A percentile compares a stretch with the other conserved stretches of the same genome.
phyloP scores from a whole-genome alignment of 2,797 vertebrate species.

The Peromyscus nudipes region DNA sequence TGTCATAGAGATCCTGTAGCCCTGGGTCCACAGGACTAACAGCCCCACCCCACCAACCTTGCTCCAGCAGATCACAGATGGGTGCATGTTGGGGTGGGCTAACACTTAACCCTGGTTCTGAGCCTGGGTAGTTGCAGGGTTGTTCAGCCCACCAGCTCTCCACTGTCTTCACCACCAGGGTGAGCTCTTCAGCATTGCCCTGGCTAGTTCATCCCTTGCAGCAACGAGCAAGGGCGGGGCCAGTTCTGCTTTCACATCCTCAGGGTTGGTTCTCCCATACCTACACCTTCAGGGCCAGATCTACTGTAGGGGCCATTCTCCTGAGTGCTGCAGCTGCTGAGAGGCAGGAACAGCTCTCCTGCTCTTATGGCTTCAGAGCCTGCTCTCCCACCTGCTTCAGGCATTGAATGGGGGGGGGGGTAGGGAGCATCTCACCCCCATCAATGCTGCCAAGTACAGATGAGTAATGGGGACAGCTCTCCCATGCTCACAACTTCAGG shows the following conservation, averaged over 20 bases:
- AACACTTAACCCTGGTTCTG: not conserved
- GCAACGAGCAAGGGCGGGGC: not conserved
- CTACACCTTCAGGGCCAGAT: not conserved
- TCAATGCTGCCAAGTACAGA: not conserved
- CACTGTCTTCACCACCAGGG: not conserved
- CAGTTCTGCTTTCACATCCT: not conserved
- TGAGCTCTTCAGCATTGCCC: not conserved
- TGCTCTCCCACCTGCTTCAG: not conserved
- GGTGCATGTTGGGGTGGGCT: not conserved
- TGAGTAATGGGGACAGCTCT: not conserved
- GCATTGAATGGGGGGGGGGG: not conserved
- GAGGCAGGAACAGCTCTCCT: not conserved
- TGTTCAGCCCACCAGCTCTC: not conserved
- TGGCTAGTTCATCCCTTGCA: not conserved
- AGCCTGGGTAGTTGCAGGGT: not conserved
- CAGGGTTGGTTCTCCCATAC: not conserved
- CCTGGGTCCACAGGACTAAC: not conserved
- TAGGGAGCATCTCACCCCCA: not conserved
- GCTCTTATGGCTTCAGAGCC: not conserved
- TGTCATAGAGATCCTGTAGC: not conserved
- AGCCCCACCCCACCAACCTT: fast-evolving
- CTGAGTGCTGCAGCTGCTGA: not conserved
- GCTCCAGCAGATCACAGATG: not conserved
- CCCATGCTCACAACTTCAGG: not conserved
- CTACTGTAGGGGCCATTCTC: not conserved